phyloP scores from a whole-genome alignment of 2,888 invertebrate species.

The Oligia latruncula region DNA sequence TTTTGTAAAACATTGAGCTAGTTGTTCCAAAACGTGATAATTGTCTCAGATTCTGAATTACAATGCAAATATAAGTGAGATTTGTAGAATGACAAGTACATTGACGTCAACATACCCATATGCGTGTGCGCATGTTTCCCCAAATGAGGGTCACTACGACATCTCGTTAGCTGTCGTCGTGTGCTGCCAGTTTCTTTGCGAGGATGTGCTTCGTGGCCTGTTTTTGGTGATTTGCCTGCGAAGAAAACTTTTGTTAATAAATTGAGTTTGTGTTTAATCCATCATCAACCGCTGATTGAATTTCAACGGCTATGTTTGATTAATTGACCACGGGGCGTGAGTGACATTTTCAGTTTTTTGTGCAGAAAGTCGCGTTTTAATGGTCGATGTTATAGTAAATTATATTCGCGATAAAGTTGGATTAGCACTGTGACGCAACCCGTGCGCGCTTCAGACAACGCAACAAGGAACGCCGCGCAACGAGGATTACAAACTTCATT shows the following conservation, averaged over 20 bases:
- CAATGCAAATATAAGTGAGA: not conserved
- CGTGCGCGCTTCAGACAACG: no score
- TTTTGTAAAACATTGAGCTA: no score
- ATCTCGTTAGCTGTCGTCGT: constrained; percentile 82
- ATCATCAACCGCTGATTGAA: not conserved
- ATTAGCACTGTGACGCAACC: no score
- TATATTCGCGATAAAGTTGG: no score
- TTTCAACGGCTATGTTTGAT: no score
- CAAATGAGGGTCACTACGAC: constrained; percentile 87
- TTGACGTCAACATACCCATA: constrained; percentile 58
- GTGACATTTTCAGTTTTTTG: no score
- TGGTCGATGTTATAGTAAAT: no score
- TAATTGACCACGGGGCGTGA: no score
- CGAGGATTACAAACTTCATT: no score
- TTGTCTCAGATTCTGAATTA: not conserved
- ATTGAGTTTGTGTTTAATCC: not conserved
- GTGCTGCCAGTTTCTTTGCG: constrained; percentile 79
- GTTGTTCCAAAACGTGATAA: not conserved
- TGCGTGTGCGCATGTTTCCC: constrained; percentile 71
- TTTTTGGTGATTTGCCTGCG: constrained; percentile 85
- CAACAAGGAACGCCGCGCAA: no score
- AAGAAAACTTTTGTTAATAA: constrained; percentile 3
- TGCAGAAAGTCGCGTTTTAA: no score
- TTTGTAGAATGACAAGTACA: not conserved
- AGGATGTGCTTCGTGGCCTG: constrained; percentile 76